Percentiles rank a stretch among this genome's conserved stretches.
Evolutionary conservation across 2,113 vertebrate species (phyloP).

Genomic region (Phaethornis superciliosus): DNA sequence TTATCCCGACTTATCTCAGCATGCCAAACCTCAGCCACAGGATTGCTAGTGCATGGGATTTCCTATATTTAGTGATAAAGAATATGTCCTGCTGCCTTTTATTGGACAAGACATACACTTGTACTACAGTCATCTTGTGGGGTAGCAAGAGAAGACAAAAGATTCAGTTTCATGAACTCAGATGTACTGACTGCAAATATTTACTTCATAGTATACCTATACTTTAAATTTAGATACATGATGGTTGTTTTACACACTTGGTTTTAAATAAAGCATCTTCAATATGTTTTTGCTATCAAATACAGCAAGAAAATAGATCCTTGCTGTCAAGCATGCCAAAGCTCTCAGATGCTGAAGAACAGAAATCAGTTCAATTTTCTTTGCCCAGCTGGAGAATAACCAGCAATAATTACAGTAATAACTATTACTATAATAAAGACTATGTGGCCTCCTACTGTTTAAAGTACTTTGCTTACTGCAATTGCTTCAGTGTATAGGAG

Average conservation of each 20-base stretch:
- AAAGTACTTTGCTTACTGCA: background rate
- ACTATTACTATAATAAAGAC: background rate
- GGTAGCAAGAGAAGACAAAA: background rate
- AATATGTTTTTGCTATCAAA: background rate
- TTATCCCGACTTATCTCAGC: constrained; percentile 17
- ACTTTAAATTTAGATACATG: background rate
- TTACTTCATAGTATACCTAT: background rate
- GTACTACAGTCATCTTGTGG: background rate
- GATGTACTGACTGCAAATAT: background rate
- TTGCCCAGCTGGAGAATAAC: background rate
- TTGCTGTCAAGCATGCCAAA: background rate
- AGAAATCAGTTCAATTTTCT: background rate
- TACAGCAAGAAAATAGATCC: background rate
- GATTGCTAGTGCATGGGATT: background rate
- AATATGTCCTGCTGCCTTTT: background rate
- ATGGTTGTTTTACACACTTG: background rate
- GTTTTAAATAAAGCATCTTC: background rate
- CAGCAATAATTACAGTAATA: background rate
- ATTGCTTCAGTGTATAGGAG: background rate
- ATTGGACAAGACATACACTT: background rate
- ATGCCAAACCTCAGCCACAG: background rate
- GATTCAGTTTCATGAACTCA: background rate
- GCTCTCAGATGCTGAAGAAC: background rate
- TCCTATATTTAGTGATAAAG: background rate
- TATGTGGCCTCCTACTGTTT: background rate